Conservation (phyloP, 2,888 invertebrate species). For the Limnephilus auricula region DNA sequence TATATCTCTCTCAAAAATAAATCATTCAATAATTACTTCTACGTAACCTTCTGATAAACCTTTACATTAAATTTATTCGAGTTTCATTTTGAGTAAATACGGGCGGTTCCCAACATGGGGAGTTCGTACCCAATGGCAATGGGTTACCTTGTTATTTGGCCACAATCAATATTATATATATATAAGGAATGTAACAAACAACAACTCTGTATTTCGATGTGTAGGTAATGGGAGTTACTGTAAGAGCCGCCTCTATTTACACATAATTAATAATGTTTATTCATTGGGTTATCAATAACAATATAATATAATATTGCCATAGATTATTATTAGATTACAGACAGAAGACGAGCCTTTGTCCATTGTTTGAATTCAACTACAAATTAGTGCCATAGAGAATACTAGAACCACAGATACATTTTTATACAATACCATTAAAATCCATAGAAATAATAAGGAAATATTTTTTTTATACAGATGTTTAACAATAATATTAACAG, state of each 20-base stretch:
- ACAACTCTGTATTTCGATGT: too few species aligned
- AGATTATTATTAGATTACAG: not conserved
- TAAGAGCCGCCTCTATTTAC: not conserved
- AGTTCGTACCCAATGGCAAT: not conserved
- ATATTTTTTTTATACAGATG: slow-evolving; percentile 67
- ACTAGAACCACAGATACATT: slow-evolving; percentile 59
- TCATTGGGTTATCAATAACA: not conserved
- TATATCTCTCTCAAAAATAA: not conserved
- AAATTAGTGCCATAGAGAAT: slow-evolving; percentile 65
- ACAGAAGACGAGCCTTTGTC: slow-evolving; percentile 13
- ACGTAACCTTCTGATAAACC: not conserved
- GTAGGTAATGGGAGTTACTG: not conserved
- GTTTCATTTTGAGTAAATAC: not conserved
- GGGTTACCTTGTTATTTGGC: not conserved
- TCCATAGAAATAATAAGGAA: slow-evolving; percentile 61
- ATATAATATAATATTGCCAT: not conserved
- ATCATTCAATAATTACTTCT: not conserved
- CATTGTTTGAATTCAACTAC: slow-evolving; percentile 49
- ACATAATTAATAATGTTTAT: not conserved
- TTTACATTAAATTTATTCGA: not conserved
- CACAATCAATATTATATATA: not conserved
- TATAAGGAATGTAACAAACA: not conserved
- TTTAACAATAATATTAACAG: slow-evolving; percentile 58
- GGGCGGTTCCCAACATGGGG: not conserved
- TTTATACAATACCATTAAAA: slow-evolving; percentile 65